Conservation (phyloP, 2,113 vertebrate species). For the Pangasianodon hypophthalmus region DNA sequence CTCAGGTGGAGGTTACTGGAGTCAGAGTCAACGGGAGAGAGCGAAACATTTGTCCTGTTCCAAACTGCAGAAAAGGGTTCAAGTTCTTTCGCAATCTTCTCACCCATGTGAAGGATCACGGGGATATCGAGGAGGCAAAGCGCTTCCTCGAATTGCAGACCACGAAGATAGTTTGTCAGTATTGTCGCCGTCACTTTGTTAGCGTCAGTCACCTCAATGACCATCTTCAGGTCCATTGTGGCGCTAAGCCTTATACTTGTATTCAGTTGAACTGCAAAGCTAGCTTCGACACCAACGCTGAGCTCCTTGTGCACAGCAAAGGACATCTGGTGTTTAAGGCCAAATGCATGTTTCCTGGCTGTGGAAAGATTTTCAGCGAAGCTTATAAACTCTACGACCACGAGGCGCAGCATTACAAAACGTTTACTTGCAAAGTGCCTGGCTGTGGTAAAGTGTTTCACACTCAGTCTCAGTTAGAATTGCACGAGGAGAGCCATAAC, state of each 20-base stretch:
- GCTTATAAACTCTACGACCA: conserved; percentile 94
- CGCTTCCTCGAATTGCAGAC: conserved; percentile 95
- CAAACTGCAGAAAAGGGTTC: conserved; percentile 88
- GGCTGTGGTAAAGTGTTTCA: conserved; percentile 91
- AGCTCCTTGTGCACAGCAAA: conserved; percentile 87
- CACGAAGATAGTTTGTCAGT: conserved; percentile 96
- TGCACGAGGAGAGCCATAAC: conserved; percentile 81
- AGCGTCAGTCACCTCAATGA: conserved; percentile 93
- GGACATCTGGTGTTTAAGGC: conserved; percentile 88
- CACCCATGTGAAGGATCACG: conserved; percentile 88
- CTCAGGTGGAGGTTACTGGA: conserved; percentile 67
- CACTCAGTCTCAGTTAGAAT: conserved; percentile 85
- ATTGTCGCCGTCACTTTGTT: conserved; percentile 93
- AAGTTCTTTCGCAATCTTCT: conserved; percentile 95
- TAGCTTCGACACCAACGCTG: conserved; percentile 89
- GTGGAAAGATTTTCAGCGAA: conserved; percentile 89
- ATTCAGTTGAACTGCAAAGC: conserved; percentile 96
- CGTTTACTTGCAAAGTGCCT: conserved; percentile 85
- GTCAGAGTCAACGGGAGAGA: conserved; percentile 72
- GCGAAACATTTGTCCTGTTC: conserved; percentile 89
- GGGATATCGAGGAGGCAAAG: conserved; percentile 89
- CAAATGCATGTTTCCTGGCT: conserved; percentile 95
- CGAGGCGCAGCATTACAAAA: conserved; percentile 96
- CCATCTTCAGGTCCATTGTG: conserved; percentile 96
- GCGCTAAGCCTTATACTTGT: conserved; percentile 92